Evolutionary conservation across 2,797 vertebrate species (phyloP).

Genomic region (Dendrocincla fuliginosa): DNA sequence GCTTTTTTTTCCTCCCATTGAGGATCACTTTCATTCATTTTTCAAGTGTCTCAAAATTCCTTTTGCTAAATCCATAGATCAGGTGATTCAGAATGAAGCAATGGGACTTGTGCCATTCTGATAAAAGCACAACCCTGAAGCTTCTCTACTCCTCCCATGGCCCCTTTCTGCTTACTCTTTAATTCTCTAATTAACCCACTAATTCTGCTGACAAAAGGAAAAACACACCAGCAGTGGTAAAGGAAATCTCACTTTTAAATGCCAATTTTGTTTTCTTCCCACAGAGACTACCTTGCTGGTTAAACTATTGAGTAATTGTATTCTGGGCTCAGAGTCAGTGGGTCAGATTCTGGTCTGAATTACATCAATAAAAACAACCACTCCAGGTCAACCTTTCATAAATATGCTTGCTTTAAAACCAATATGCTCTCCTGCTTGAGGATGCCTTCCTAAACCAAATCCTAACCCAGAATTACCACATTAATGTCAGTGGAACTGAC

Average conservation of each 20-base stretch:
- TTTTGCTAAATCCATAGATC: not conserved
- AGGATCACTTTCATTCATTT: conserved; percentile 47
- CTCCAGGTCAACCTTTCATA: not conserved
- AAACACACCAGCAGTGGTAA: not conserved
- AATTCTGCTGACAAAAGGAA: not conserved
- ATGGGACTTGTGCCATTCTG: not conserved
- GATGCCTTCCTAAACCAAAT: conserved; percentile 20
- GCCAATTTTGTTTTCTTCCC: not conserved
- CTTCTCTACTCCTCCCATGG: not conserved
- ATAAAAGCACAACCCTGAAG: not conserved
- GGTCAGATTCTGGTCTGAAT: conserved; percentile 16
- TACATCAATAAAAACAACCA: not conserved
- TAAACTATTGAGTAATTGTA: not conserved
- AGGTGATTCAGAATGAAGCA: not conserved
- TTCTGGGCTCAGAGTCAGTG: not conserved
- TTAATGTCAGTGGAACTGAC: conserved; percentile 18
- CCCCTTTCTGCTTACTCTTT: not conserved
- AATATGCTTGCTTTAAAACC: not conserved
- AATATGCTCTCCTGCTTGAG: not conserved
- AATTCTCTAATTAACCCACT: not conserved
- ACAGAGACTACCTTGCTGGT: not conserved
- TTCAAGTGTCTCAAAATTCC: conserved; percentile 30
- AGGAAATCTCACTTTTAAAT: not conserved
- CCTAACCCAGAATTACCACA: conserved; percentile 1
- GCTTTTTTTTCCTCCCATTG: conserved; percentile 18